Conservation (phyloP, 1,140 invertebrate species). For the Megalopta genalis region DNA sequence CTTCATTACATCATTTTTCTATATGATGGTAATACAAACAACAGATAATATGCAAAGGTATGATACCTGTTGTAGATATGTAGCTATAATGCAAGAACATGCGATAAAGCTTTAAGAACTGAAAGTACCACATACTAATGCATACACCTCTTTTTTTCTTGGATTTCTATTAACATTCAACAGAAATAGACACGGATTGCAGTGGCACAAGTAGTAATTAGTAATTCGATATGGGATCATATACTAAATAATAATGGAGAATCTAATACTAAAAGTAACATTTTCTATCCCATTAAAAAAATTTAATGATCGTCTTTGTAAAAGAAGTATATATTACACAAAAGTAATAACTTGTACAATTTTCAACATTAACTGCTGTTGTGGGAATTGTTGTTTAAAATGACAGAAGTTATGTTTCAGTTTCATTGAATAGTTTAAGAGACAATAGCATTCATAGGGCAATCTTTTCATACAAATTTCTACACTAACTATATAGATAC, state of each 20-base stretch:
- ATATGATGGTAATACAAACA: conserved; percentile 34
- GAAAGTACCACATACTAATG: conserved; percentile 51
- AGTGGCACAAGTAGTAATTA: conserved; percentile 41
- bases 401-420: conserved; percentile 53
- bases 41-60: conserved; percentile 47
- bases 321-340: conserved; percentile 37
- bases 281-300: conserved; percentile 49
- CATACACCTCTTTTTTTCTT: conserved; percentile 30
- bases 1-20: conserved; percentile 47
- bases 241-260: conserved; percentile 48
- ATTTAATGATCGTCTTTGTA: conserved; percentile 26
- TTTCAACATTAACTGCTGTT: conserved; percentile 40
- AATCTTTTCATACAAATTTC: conserved; percentile 73
- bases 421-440: conserved; percentile 66
- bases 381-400: conserved; percentile 51
- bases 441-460: conserved; percentile 71
- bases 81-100: conserved; percentile 49
- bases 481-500: conserved; percentile 63
- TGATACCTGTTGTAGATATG: conserved; percentile 45
- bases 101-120: conserved; percentile 56
- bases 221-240: conserved; percentile 47
- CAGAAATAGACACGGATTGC: conserved; percentile 40
- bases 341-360: conserved; percentile 39
- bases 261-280: conserved; percentile 40
- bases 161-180: neutral